These are phyloP conservation scores for Mirounga angustirostris DNA, from an alignment of 2,113 vertebrate species.

Conservation along the genomic window DNA sequence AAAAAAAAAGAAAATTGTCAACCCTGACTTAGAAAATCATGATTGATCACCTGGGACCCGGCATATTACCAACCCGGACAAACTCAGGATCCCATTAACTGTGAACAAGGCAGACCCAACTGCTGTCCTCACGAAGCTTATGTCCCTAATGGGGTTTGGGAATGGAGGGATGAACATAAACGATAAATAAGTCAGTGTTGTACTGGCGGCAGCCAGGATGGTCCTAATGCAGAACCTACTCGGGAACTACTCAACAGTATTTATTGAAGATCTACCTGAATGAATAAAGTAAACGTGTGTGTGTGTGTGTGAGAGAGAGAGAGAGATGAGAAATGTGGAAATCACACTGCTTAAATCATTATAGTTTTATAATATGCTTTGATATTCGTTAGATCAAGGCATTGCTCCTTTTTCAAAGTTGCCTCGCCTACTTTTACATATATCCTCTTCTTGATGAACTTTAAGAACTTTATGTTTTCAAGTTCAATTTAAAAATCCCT, in stretches of 20 bases:
- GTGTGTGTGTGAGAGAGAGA: neutral
- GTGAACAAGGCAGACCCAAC: neutral
- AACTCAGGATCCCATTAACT: neutral
- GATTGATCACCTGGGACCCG: neutral
- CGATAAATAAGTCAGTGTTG: neutral
- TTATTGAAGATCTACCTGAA: neutral
- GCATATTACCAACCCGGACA: neutral
- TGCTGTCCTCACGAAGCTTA: neutral
- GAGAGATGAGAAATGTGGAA: neutral
- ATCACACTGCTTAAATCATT: neutral
- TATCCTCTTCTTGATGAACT: neutral
- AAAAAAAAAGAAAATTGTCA: neutral
- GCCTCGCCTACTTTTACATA: neutral
- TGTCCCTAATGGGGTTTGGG: neutral
- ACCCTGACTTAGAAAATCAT: neutral
- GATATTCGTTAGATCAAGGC: neutral
- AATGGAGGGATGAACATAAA: neutral
- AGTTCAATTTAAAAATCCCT: neutral
- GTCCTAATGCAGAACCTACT: neutral
- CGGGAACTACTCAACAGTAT: neutral
- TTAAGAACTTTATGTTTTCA: neutral
- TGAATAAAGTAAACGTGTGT: neutral
- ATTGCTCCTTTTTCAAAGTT: neutral
- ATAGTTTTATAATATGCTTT: neutral
- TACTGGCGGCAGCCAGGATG: neutral